Evolutionary conservation across 64 coral and sea anemone species (phyloP).

Genomic region (Stichodactyla helianthus): DNA sequence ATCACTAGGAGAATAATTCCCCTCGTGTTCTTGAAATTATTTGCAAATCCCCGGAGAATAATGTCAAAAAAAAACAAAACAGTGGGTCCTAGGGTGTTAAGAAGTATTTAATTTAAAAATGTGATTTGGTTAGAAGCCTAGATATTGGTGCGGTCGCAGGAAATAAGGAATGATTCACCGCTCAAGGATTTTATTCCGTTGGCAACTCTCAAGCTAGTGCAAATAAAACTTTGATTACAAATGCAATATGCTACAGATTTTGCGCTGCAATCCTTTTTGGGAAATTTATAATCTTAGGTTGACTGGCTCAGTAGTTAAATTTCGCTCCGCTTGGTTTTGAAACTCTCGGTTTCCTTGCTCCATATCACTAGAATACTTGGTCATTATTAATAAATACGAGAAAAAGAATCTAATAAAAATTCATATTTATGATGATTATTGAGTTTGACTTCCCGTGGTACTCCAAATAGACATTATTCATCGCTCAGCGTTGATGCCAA

Average conservation of each 20-base stretch:
- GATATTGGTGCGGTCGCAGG: neutral
- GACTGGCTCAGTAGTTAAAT: neutral
- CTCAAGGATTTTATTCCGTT: neutral
- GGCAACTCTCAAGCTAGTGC: neutral
- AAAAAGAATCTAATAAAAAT: neutral
- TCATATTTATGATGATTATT: neutral
- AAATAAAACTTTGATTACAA: constrained; percentile 1
- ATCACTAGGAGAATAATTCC: constrained; percentile 11
- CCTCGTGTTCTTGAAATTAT: constrained; percentile 18
- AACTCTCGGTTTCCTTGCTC: neutral
- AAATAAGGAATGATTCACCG: neutral
- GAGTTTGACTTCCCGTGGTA: neutral
- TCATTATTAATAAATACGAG: neutral
- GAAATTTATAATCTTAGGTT: neutral
- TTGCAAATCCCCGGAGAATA: constrained; percentile 23
- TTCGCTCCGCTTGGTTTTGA: neutral
- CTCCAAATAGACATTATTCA: neutral
- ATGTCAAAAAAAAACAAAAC: neutral
- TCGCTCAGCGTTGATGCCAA: neutral
- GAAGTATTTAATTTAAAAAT: neutral
- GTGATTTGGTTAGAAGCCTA: neutral
- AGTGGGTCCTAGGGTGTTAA: neutral
- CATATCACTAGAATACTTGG: neutral
- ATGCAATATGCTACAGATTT: neutral
- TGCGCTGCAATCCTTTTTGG: neutral